Evolutionary conservation across 1,140 invertebrate genomes (phyloP).

Genomic region (Macrobrachium rosenbergii): DNA sequence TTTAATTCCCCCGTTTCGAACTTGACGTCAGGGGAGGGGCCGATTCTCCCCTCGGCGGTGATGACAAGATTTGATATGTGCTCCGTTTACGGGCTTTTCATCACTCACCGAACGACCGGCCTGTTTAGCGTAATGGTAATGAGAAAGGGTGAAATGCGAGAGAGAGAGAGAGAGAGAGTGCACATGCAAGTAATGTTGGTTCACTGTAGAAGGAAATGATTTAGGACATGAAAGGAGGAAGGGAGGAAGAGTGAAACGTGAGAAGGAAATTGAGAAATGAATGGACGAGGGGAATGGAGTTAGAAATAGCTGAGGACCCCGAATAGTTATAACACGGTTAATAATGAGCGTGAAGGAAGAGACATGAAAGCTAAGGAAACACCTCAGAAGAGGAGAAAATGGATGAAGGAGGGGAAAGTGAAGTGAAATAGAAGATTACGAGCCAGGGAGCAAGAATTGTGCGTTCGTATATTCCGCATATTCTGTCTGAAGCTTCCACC

Average conservation of each 20-base stretch:
- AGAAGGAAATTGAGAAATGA: neutral
- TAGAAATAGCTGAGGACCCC: too few species aligned
- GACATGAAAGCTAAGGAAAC: neutral
- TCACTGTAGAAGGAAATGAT: neutral
- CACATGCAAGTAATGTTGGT: too few species aligned
- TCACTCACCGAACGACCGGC: neutral
- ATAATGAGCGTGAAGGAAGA: neutral
- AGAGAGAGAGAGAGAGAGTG: neutral
- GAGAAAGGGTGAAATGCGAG: neutral
- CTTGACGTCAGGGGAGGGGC: too few species aligned
- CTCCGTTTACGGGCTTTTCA: neutral
- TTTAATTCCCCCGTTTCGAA: too few species aligned
- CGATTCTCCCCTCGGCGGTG: neutral
- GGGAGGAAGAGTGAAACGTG: neutral
- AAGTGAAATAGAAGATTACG: neutral
- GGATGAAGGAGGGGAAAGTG: neutral
- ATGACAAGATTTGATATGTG: constrained; percentile 12
- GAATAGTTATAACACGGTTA: neutral
- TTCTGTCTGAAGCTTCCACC: too few species aligned
- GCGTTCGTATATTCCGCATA: neutral
- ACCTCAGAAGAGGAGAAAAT: neutral
- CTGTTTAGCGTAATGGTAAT: constrained; percentile 24
- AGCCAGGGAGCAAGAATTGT: neutral
- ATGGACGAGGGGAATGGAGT: neutral
- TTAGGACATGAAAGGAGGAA: neutral